These are phyloP conservation scores for Sicus ferrugineus DNA, from an alignment of 2,888 invertebrate genomes.

Conservation along the genomic window DNA sequence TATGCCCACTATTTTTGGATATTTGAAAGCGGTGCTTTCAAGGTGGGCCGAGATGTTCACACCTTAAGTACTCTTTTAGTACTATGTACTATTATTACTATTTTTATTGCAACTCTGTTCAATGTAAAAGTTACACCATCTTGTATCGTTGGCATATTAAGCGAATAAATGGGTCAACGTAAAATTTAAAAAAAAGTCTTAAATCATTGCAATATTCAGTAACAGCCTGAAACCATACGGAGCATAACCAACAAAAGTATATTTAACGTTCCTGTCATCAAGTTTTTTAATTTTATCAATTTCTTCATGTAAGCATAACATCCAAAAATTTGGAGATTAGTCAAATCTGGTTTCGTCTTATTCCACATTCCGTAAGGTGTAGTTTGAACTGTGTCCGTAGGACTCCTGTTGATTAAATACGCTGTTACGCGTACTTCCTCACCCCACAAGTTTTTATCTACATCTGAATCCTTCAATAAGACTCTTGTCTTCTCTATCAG, in stretches of 20 bases:
- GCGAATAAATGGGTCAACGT: no score
- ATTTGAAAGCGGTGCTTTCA: no score
- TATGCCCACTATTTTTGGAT: no score
- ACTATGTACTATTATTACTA: no score
- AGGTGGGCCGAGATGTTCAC: no score
- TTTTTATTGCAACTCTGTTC: no score
- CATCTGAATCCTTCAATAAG: neutral
- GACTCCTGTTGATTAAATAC: constrained; percentile 13
- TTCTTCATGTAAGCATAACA: constrained; percentile 20
- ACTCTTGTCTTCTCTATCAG: constrained; percentile 15
- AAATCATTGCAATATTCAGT: no score
- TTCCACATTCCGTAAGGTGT: constrained; percentile 27
- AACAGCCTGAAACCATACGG: no score
- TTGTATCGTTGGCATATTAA: no score
- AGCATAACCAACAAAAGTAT: constrained; percentile 24
- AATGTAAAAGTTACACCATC: no score
- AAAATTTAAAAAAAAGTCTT: no score
- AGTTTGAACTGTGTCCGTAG: constrained; percentile 1
- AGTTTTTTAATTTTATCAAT: constrained; percentile 11
- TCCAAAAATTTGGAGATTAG: constrained; percentile 27
- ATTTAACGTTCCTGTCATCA: constrained; percentile 11
- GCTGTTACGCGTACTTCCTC: constrained; percentile 15
- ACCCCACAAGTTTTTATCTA: constrained; percentile 13
- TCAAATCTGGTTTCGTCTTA: constrained; percentile 21
- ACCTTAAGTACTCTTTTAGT: no score